These are phyloP conservation scores for Heterocephalus glaber DNA, from an alignment of 2,113 vertebrate genomes.

Conservation along the genomic window DNA sequence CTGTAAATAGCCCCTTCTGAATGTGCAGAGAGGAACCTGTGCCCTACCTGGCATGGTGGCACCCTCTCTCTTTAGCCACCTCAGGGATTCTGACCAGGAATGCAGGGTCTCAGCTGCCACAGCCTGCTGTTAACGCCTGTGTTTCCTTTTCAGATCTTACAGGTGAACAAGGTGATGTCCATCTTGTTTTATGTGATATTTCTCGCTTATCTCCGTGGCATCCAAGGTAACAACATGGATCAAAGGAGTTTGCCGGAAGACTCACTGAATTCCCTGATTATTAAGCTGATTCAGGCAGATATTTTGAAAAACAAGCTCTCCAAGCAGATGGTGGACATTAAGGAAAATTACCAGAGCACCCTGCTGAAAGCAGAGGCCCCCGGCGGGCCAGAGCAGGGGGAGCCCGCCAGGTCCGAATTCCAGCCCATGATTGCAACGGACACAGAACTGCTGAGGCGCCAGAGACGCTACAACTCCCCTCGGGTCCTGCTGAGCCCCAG, in stretches of 20 bases:
- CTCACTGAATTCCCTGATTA: constrained; percentile 96
- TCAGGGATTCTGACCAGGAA: background rate
- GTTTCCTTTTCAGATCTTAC: constrained; percentile 93
- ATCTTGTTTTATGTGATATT: constrained; percentile 99
- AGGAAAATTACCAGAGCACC: constrained; percentile 82
- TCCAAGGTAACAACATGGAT: constrained; percentile 96
- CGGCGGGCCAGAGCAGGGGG: constrained; percentile 76
- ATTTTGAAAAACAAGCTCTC: constrained; percentile 91
- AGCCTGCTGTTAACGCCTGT: constrained; percentile 49
- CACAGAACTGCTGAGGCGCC: constrained; percentile 91
- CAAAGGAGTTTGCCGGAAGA: constrained; percentile 92
- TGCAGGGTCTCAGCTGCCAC: background rate
- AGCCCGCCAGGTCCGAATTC: constrained; percentile 83
- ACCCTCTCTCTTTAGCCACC: background rate
- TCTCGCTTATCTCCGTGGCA: constrained; percentile 97
- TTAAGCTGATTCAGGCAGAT: constrained; percentile 97
- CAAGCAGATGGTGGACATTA: constrained; percentile 85
- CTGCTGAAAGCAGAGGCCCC: constrained; percentile 77
- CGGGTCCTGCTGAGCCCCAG: constrained; percentile 95
- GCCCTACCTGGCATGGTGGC: background rate
- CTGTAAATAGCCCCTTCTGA: background rate
- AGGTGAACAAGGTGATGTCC: constrained; percentile 99
- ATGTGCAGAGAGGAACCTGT: background rate
- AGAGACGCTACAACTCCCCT: constrained; percentile 94
- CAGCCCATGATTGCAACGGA: constrained; percentile 88